Percentiles rank a stretch among this genome's conserved stretches.
Conservation (phyloP, 2,113 vertebrate genomes). For the Melospiza georgiana region DNA sequence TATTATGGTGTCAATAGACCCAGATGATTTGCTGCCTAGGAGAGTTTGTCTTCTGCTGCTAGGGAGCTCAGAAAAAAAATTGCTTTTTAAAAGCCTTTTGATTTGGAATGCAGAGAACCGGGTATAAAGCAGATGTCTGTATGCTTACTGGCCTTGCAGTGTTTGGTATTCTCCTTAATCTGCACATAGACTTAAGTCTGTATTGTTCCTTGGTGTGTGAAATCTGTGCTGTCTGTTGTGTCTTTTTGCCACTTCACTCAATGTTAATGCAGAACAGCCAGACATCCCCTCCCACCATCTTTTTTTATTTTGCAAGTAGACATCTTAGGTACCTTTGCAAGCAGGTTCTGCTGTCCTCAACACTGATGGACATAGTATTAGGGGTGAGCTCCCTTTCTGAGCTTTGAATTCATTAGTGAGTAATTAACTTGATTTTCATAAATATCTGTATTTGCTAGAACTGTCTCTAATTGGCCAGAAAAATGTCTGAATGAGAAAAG, state of each 20-base stretch:
- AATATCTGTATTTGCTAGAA: neutral
- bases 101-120: neutral
- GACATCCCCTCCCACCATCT: fast-evolving
- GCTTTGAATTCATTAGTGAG: neutral
- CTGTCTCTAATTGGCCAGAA: neutral
- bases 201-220: neutral
- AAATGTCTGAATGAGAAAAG: neutral
- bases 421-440: neutral
- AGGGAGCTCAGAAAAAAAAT: neutral
- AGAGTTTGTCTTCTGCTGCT: neutral
- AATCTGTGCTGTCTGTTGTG: neutral
- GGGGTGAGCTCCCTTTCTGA: neutral
- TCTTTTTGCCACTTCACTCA: neutral
- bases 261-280: neutral
- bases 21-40: neutral
- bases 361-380: neutral
- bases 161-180: neutral
- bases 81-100: neutral
- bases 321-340: neutral
- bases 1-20: neutral
- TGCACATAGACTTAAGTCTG: neutral
- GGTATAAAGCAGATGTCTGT: neutral
- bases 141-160: neutral
- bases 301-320: neutral
- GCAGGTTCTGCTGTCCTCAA: neutral